Percentiles rank a stretch among this genome's conserved stretches.
phyloP scores from a whole-genome alignment of 2,888 invertebrate species.

The Patella depressa region DNA sequence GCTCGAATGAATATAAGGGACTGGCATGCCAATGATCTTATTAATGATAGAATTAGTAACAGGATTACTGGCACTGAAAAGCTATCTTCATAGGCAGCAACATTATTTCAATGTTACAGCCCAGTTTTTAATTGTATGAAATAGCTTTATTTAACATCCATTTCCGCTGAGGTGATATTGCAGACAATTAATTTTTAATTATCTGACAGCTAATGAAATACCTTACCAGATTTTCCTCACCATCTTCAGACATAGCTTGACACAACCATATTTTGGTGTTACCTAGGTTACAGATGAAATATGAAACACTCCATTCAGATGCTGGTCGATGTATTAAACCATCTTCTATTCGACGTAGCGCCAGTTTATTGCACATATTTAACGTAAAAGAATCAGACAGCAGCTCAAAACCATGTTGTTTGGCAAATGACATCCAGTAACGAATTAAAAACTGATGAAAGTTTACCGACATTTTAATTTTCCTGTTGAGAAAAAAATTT shows the following conservation, averaged over 20 bases:
- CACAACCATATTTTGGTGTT: constrained; percentile 74
- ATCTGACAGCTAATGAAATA: neutral
- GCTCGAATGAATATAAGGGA: too few species aligned
- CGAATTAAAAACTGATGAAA: constrained; percentile 84
- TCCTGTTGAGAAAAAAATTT: constrained; percentile 73
- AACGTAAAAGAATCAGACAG: constrained; percentile 61
- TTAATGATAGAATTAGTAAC: too few species aligned
- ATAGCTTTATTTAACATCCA: too few species aligned
- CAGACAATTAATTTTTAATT: too few species aligned
- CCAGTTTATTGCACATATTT: constrained; percentile 72
- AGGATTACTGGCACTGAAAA: too few species aligned
- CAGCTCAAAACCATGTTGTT: constrained; percentile 82
- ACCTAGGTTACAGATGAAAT: constrained; percentile 90
- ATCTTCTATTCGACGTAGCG: constrained; percentile 83
- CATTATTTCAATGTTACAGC: too few species aligned
- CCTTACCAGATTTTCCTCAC: neutral
- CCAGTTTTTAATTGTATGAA: too few species aligned
- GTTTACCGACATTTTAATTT: constrained; percentile 87
- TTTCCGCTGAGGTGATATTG: too few species aligned
- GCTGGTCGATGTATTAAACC: constrained; percentile 86
- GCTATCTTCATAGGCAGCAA: too few species aligned
- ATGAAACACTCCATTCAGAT: constrained; percentile 91
- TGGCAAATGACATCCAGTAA: constrained; percentile 98
- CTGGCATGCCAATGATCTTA: too few species aligned
- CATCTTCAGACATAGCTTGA: constrained; percentile 35